phyloP scores from a whole-genome alignment of 2,888 invertebrate species.

The Maniola hyperantus region DNA sequence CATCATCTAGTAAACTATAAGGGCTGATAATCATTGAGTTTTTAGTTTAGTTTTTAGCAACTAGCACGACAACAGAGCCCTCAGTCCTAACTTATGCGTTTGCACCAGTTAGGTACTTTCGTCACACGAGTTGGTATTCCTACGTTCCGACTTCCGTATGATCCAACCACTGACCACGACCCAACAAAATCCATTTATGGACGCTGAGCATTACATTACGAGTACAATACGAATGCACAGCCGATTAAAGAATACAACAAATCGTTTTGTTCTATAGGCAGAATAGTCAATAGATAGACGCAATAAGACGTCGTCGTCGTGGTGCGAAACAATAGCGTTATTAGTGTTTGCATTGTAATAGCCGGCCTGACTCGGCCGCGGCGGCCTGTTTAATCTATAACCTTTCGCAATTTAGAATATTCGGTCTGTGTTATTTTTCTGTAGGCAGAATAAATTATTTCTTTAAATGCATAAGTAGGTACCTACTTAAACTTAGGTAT shows the following conservation, averaged over 20 bases:
- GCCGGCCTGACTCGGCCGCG: conserved; percentile 47
- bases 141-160: too few species aligned
- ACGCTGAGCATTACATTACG: neutral
- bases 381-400: conserved; percentile 56
- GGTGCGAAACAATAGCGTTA: conserved; percentile 51
- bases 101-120: too few species aligned
- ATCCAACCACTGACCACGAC: too few species aligned
- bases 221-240: conserved; percentile 3
- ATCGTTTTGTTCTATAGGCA: conserved; percentile 31
- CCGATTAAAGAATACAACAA: conserved; percentile 31
- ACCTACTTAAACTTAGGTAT: neutral
- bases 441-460: neutral
- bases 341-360: conserved; percentile 53
- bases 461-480: neutral
- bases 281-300: conserved; percentile 27
- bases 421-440: conserved; percentile 22
- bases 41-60: too few species aligned
- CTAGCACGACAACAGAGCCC: too few species aligned
- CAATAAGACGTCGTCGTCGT: conserved; percentile 27
- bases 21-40: too few species aligned
- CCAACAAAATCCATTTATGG: neutral
- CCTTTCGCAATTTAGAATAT: conserved; percentile 48
- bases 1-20: too few species aligned
- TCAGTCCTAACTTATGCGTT: too few species aligned
- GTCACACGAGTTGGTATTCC: too few species aligned